Evolutionary conservation across 2,888 invertebrate species (phyloP), one percentile per base, ranked within the genome.

Genomic region (Caenorhabditis uteleia): DNA sequence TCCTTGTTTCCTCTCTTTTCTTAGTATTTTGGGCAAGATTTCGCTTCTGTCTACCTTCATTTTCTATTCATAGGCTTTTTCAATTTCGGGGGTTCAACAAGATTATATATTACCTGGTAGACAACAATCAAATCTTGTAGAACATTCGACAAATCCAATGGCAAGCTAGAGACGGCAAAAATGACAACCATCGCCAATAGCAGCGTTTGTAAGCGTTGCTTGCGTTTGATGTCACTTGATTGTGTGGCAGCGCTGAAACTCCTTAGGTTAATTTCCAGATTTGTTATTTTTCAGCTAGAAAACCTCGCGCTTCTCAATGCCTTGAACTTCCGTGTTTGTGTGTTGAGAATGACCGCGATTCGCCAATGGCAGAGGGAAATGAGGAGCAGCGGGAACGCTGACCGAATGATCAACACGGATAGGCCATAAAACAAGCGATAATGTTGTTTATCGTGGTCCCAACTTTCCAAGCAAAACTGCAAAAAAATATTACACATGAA

Each of bases 151-250:
- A 77, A 44, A 58, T 77, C 77, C 39, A 75, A 34, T 12, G 77
- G 75, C 12, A 77, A 62, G 27, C 95, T 95, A 16, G 93, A 94
- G 14, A 92, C 86, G 0, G 93, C 91, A 83, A 97, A 97, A 51
- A 95, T 93, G 8, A 90, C 89, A 12, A 87, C 95, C 95, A 97
- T 97, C 1, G 93, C 91, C 57, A 95, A 93, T 56, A 97, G 86
- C 94, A 97, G 95, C 68, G 92, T 89, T 85, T 95, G 95, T 6
- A 95, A 95, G 44, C 93, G 88, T 56, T 90, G 88, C 83, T 94
- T 95, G 51, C 95, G 87, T 77, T 91, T 90, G 46, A 93, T 89
- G 82, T 95, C 95, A 16, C 48, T 39, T 27, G 65, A 56, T 59
- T 66, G 66, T 20, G 55, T 55, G 14, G 42, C 44, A 21, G 56